A percentile compares a stretch with the other conserved stretches of the same genome.
These are phyloP conservation scores for Epinephelus malabaricus DNA, from an alignment of 2,797 vertebrate species.

Conservation along the genomic window DNA sequence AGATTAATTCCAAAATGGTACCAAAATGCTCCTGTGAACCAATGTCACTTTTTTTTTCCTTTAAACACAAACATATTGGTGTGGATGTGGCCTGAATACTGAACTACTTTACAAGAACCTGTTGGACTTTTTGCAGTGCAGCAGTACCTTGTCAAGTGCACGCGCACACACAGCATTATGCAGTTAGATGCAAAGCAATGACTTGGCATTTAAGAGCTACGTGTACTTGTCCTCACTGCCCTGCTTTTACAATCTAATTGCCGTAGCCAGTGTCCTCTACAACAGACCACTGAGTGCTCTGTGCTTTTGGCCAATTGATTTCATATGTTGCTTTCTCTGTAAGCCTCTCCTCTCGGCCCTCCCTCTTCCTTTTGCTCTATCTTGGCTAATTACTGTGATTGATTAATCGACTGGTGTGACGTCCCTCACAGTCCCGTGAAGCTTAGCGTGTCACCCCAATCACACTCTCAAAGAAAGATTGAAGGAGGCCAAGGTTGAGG, in stretches of 20 bases:
- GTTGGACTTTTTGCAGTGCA: constrained; percentile 8
- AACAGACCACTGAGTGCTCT: constrained; percentile 38
- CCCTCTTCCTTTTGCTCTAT: constrained; percentile 41
- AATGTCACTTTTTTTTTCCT: too few species aligned
- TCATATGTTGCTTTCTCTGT: constrained; percentile 45
- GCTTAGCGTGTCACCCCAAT: constrained; percentile 23
- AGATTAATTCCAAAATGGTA: too few species aligned
- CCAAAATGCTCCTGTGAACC: too few species aligned
- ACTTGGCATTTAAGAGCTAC: constrained; percentile 30
- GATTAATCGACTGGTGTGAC: constrained; percentile 64
- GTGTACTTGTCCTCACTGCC: constrained; percentile 40
- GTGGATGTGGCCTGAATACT: not conserved
- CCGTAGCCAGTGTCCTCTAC: constrained; percentile 43
- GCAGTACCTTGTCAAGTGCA: constrained; percentile 5
- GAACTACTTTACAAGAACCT: constrained; percentile 4
- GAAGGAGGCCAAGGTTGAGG: constrained; percentile 50
- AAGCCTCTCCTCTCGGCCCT: constrained; percentile 21
- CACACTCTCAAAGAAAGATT: constrained; percentile 31
- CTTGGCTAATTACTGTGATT: constrained; percentile 71
- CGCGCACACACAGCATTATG: constrained; percentile 11
- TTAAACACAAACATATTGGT: too few species aligned
- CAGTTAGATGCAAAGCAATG: constrained; percentile 34
- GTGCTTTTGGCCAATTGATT: constrained; percentile 54
- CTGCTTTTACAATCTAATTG: constrained; percentile 59
- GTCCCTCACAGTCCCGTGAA: constrained; percentile 36